Base-by-base conservation (phyloP, 1,140 invertebrate species). In the Mactra quadrangularis region DNA sequence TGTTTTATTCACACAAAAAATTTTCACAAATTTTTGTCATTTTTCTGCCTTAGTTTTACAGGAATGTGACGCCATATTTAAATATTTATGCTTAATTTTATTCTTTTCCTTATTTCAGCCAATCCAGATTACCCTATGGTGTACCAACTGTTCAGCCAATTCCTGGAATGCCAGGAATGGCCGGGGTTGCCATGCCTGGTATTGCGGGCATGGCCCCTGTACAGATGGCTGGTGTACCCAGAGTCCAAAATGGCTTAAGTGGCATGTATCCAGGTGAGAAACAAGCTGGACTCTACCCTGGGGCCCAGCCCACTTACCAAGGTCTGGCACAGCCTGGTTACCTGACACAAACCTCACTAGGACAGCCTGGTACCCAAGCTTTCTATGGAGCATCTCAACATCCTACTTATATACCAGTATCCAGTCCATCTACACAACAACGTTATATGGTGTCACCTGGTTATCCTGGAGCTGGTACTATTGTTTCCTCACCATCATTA, bases 381-480 rank as follows among this genome's bases (percentile, higher is more conserved):
- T 62, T 52, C 7, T 66, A 64, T 38, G 38, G 22, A 4, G 53
- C 41, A 7, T 70, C 64, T 3, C 27, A 22, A 15, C 77, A 70
- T 22, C 64, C 77, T 1, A 68, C 53, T 3, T 81, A 81, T 35
- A 25, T 81, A 35, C 53, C 77, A 47, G 77, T 68, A 17, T 29
- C 64, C 2, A 70, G 77, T 38, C 64, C 77, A 15, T 52, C 47
- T 47, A 9, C 47, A 33, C 77, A 81, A 53, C 77, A 81, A 50
- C 47, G 77, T 27, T 81, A 81, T 52, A 81, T 81, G 77, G 77
- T 81, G 3, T 81, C 77, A 45, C 47, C 64, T 33, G 31, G 38
- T 33, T 81, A 81, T 35, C 62, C 59, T n/a, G 45, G 59, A 7
- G 47, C 55, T 41, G 53, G 29, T 22, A 19, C 75, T 29, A n/a